Base-by-base conservation (phyloP, 2,113 vertebrate genomes). In the Pteropus alecto region DNA sequence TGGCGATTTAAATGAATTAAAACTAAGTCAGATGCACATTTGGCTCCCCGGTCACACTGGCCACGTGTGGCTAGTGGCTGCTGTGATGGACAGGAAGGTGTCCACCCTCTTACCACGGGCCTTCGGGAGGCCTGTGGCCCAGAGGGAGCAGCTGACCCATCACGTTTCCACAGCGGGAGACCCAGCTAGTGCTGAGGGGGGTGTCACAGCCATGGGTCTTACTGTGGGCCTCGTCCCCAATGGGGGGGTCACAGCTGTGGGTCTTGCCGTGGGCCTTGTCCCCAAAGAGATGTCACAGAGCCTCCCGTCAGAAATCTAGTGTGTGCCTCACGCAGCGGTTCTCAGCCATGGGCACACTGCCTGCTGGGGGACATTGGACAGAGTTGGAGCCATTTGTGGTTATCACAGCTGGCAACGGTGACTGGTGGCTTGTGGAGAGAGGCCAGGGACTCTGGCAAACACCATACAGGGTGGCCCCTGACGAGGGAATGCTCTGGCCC, bases 81-180 rank as follows among this genome's bases (percentile, higher is more conserved):
- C 71, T 22, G 0, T 56, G 4, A 6, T 0, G 67, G 6, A 16
- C 38, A 24, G 7, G 38, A 7, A 26, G 43, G 0, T 6, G 15
- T 24, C 48, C 0, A 2, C 16, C 16, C 9, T 74, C 38, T 74
- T 38, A 26, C n/a, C 65, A 35, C 12, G 9, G 33, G 18, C 68
- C 83, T 0, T 0, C 2, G 24, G 38, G 3, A 38, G 38, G 38
- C 38, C 38, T 38, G 38, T 38, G 38, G 38, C 38, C 38, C 38
- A 38, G 38, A 38, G 38, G 38, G 38, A 38, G 38, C 38, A 38
- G 38, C 38, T 38, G 38, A 3, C 38, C 38, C 38, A 38, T 38
- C 38, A 3, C 38, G 38, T 38, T 38, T 38, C 38, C 38, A 38
- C 38, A 38, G 38, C 3, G 38, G 38, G 38, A 38, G 38, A 38